Evolutionary conservation across 2,888 invertebrate species (phyloP).

Genomic region (Aphrophora alni): DNA sequence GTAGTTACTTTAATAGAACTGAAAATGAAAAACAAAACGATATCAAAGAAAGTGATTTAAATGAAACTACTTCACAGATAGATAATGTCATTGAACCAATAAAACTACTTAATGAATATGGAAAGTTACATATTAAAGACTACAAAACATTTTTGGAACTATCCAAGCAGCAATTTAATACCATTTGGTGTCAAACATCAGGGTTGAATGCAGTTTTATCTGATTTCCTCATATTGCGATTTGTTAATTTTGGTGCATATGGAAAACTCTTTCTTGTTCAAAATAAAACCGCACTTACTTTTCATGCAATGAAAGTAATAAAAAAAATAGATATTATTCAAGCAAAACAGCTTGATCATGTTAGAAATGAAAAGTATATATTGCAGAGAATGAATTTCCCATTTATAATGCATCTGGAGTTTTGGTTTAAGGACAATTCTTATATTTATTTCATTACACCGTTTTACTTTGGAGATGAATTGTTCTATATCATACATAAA

Average conservation of each 20-base stretch:
- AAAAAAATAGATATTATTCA: constrained; percentile 69
- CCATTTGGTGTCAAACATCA: not conserved
- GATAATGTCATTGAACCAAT: too few relatives aligned
- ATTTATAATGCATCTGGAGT: constrained; percentile 85
- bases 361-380: constrained; percentile 80
- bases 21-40: too few relatives aligned
- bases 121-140: not conserved
- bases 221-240: constrained; percentile 21
- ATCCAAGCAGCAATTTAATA: not conserved
- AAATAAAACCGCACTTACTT: constrained; percentile 61
- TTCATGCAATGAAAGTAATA: constrained; percentile 66
- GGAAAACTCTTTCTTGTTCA: constrained; percentile 67
- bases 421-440: constrained; percentile 84
- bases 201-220: not conserved
- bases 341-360: constrained; percentile 69
- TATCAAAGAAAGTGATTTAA: too few relatives aligned
- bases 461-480: constrained; percentile 85
- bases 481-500: constrained; percentile 79
- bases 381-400: constrained; percentile 87
- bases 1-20: too few relatives aligned
- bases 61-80: too few relatives aligned
- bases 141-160: not conserved
- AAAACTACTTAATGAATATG: too few relatives aligned
- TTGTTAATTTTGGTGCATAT: constrained; percentile 65
- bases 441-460: constrained; percentile 86